These are phyloP conservation scores for Larimichthys crocea DNA, from an alignment of 2,113 vertebrate genomes.

Conservation along the genomic window DNA sequence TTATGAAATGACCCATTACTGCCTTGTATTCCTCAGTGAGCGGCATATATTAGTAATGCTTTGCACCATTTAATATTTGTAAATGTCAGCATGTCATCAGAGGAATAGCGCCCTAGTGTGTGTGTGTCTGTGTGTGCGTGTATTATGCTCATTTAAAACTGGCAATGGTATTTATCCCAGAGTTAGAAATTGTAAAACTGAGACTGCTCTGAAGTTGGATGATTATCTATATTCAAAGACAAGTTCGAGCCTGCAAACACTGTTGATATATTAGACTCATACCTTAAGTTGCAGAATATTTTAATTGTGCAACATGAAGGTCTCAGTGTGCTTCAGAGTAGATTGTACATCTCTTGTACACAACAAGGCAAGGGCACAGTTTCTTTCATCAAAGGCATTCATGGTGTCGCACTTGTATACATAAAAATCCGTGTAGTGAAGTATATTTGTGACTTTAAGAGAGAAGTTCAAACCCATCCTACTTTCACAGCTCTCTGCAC, in stretches of 20 bases:
- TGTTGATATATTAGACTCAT: neutral
- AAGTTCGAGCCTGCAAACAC: neutral
- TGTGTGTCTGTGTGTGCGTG: too few species aligned
- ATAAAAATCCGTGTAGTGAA: neutral
- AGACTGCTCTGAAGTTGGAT: neutral
- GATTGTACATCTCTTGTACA: too few species aligned
- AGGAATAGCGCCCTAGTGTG: neutral
- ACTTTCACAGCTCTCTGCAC: neutral
- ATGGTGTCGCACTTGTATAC: neutral
- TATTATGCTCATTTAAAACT: neutral
- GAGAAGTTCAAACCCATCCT: neutral
- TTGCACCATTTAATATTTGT: neutral
- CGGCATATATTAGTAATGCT: neutral
- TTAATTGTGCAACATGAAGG: too few species aligned
- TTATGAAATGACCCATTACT: neutral
- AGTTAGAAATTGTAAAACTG: neutral
- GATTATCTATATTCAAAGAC: neutral
- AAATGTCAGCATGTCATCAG: neutral
- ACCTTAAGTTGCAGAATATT: neutral
- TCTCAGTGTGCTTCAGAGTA: too few species aligned
- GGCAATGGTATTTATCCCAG: neutral
- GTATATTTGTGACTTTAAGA: neutral
- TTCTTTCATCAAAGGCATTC: neutral
- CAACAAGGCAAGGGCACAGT: neutral
- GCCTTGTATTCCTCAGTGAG: neutral